A percentile compares a stretch with the other conserved stretches of the same genome.
Conservation (phyloP, 2,888 invertebrate species). For the Synanthedon tipuliformis region DNA sequence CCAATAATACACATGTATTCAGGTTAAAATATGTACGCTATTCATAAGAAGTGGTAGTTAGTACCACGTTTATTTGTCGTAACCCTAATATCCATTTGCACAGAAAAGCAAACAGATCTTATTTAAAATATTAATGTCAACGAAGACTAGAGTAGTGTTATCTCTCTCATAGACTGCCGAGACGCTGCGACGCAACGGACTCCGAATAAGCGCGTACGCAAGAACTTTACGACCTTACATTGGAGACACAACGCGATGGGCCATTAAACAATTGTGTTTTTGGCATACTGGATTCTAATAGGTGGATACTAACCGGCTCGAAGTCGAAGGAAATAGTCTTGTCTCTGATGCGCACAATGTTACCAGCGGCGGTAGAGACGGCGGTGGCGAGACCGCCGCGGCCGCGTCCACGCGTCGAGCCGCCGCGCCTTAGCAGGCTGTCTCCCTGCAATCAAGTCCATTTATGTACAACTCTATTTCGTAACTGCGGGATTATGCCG, state of each 20-base stretch:
- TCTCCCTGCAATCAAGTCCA: conserved; percentile 33
- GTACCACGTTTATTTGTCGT: too few species aligned
- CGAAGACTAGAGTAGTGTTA: too few species aligned
- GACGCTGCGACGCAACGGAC: too few species aligned
- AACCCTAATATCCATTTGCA: too few species aligned
- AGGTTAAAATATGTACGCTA: not conserved
- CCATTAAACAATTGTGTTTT: not conserved
- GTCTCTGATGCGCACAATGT: conserved; percentile 50
- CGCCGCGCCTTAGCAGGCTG: conserved; percentile 51
- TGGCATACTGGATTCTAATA: not conserved
- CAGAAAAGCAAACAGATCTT: too few species aligned
- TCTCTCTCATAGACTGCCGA: too few species aligned
- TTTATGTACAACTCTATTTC: not conserved
- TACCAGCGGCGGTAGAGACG: conserved; percentile 42
- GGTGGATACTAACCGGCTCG: conserved; percentile 28
- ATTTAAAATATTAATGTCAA: too few species aligned
- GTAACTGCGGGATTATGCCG: too few species aligned
- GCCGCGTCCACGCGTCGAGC: conserved; percentile 39
- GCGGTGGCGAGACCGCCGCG: conserved; percentile 29
- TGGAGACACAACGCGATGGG: not conserved
- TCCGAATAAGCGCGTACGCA: too few species aligned
- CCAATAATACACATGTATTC: too few species aligned
- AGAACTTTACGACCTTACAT: too few species aligned
- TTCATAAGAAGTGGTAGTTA: too few species aligned
- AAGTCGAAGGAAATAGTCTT: conserved; percentile 37